These are phyloP conservation scores for Parnassius smintheus DNA, from an alignment of 2,888 invertebrate genomes.

Conservation along the genomic window DNA sequence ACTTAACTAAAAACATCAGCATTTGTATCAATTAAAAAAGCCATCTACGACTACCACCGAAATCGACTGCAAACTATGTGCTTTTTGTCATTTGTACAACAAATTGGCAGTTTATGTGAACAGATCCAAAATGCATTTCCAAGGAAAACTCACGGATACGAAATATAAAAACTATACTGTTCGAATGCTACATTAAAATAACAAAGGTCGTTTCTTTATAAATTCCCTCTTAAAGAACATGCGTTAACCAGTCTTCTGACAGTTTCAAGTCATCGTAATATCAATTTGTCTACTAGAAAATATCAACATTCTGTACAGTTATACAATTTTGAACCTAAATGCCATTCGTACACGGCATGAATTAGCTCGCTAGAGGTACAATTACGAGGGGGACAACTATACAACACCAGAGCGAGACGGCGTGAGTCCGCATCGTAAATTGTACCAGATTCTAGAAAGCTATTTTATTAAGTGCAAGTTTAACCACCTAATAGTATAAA, in stretches of 20 bases:
- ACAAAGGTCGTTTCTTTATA: slow-evolving; percentile 4
- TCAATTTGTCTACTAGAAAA: slow-evolving; percentile 14
- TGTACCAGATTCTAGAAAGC: neutral
- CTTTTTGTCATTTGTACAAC: slow-evolving; percentile 2
- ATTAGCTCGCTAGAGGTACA: neutral
- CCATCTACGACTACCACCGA: neutral
- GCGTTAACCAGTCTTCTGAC: slow-evolving; percentile 39
- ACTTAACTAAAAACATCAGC: too few species aligned
- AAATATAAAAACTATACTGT: neutral
- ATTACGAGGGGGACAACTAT: neutral
- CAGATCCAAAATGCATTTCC: neutral
- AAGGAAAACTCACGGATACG: neutral
- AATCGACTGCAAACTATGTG: neutral
- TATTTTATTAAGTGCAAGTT: neutral
- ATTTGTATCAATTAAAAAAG: neutral
- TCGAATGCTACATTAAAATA: neutral
- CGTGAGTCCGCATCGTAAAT: neutral
- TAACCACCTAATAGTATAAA: neutral
- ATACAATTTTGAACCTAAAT: slow-evolving; percentile 14
- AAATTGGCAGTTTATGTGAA: slow-evolving; percentile 12
- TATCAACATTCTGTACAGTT: slow-evolving; percentile 22
- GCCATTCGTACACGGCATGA: neutral
- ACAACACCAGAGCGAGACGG: neutral
- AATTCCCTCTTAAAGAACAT: slow-evolving; percentile 25
- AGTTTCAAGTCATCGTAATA: slow-evolving; percentile 24